phyloP scores from a whole-genome alignment of 2,888 invertebrate genomes.

The Lithophane leautieri region DNA sequence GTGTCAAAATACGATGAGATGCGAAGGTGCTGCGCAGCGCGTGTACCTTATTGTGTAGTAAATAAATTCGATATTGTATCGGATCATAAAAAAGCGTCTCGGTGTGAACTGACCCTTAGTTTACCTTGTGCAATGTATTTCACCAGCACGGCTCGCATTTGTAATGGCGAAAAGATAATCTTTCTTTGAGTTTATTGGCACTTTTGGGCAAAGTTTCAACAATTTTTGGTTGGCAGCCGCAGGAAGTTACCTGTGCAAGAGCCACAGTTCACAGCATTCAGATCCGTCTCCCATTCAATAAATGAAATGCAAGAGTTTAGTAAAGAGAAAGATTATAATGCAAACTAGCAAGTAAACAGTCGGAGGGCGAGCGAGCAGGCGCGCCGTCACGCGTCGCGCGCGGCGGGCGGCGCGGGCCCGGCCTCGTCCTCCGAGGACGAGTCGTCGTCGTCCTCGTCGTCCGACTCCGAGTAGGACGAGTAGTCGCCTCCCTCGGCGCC shows the following conservation, averaged over 20 bases:
- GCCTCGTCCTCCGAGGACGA: slow-evolving; percentile 64
- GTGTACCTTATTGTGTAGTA: too few relatives aligned
- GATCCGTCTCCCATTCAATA: not conserved
- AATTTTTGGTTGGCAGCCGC: not conserved
- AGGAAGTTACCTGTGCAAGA: not conserved
- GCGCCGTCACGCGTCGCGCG: slow-evolving; percentile 17
- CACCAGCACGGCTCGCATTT: not conserved
- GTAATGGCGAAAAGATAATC: not conserved
- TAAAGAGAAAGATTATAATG: slow-evolving; percentile 40
- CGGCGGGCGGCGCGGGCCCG: slow-evolving; percentile 4
- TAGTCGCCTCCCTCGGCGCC: slow-evolving; percentile 85
- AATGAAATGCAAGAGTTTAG: slow-evolving; percentile 32
- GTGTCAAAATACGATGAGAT: too few relatives aligned
- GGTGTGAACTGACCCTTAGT: too few relatives aligned
- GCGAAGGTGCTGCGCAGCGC: too few relatives aligned
- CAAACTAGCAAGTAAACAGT: slow-evolving; percentile 3
- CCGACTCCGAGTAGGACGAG: slow-evolving; percentile 87
- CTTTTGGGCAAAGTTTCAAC: not conserved
- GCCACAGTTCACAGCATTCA: not conserved
- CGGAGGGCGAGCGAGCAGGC: not conserved
- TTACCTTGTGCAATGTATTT: not conserved
- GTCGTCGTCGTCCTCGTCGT: slow-evolving; percentile 78
- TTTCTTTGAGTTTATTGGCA: too few relatives aligned
- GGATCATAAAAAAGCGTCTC: too few relatives aligned
- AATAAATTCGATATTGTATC: too few relatives aligned